Base-by-base conservation (phyloP, 2,797 vertebrate species). In the Valencia hispanica region DNA sequence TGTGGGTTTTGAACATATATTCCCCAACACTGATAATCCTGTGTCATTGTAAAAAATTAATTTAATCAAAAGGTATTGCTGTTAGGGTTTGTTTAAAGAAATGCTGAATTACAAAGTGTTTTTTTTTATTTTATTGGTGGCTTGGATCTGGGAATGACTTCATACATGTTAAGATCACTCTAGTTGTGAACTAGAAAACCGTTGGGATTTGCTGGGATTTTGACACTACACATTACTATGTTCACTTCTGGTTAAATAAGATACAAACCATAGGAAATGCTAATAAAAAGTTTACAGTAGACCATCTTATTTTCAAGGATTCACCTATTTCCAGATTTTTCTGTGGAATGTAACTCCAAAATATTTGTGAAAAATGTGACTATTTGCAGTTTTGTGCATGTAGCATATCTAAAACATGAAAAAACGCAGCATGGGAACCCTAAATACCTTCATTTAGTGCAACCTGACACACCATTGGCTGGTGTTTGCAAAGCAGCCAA, bases 391-490 rank as follows among this genome's bases (percentile, higher is more conserved):
- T 14, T 2, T 32, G 27, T 59, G 30, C 5, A 59, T n/a, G n/a
- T n/a, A n/a, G n/a, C n/a, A n/a, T n/a, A n/a, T n/a, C n/a, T n/a
- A n/a, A n/a, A n/a, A n/a, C n/a, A n/a, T n/a, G n/a, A n/a, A n/a
- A 32, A 32, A 59, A 32, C 10, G 27, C 27, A 15, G 14, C 27
- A 15, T 59, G 27, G 55, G 41, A 43, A 59, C 27, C n/a, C 8
- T 59, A 59, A 59, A 32, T 59, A 59, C 55, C 15, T 55, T n/a
- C n/a, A n/a, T n/a, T n/a, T n/a, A n/a, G n/a, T 55, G n/a, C 53
- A 5, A 27, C 53, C 27, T 27, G 12, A 27, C 53, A 55, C 18
- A 14, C 27, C 30, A 32, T 15, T 55, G 20, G n/a, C 53, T 55
- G 27, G 15, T 8, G 3, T 32, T 59, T 59, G 27, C 15, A 18